Base-by-base conservation (phyloP, 2,888 invertebrate species). In the Ophion ellenae region DNA sequence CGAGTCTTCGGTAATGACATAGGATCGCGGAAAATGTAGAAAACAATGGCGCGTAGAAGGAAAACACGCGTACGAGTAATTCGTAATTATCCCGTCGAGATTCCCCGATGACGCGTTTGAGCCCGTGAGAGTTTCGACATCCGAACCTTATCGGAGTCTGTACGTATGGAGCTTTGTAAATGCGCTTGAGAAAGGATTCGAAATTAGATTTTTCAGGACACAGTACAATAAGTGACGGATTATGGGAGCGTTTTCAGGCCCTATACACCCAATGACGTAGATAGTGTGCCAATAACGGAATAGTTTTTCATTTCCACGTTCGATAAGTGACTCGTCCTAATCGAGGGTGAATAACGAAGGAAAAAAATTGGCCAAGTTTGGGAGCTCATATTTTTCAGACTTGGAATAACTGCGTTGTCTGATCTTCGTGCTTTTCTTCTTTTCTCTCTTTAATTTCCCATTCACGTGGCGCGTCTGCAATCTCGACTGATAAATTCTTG, bases 241-340 rank as follows among this genome's bases (percentile, higher is more conserved):
- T n/a, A 59, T 57, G 64, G 74, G 84, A 64, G 80, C 69, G 32
- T 32, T 32, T 74, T 83, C 32, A 20, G 47, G 64, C 40, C 36
- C 28, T 10, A 66, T 77, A 73, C 28, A 20, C 24, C 36, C 67
- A 85, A 80, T 83, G 53, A 82, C 63, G 85, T 85, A 81, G 78
- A 86, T 85, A 87, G 87, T 87, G 87, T 53, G 53, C 87, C 86
- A 87, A 87, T 86, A 81, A 66, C 76, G 61, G 53, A 71, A 76
- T 67, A 66, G 36, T 57, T 73, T 64, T 79, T 78, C 67, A 36
- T 36, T 75, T 66, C 53, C 69, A 45, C 32, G 36, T 61, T 66
- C 71, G 71, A 36, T 45, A 73, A 57, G 32, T 40, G 59, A 81
- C 64, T 74, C 32, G 59, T 67, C 75, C 40, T 67, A 66, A n/a